Evolutionary conservation across 2,888 invertebrate genomes (phyloP).

Genomic region (Galerucella nymphaeae): DNA sequence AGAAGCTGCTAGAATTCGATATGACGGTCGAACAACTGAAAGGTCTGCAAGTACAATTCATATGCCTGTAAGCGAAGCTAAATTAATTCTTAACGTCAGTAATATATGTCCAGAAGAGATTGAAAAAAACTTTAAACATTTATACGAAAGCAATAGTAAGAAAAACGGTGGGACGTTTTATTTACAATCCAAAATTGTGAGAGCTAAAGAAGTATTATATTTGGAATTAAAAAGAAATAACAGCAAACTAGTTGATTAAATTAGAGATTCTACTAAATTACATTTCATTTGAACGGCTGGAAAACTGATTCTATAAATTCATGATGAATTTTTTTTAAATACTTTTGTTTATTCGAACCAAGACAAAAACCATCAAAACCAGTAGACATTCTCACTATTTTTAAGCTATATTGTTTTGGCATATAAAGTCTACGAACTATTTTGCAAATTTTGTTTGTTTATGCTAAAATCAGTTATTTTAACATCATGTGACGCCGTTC

Average conservation of each 20-base stretch:
- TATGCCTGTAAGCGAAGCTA: conserved; percentile 75
- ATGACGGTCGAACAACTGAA: conserved; percentile 33
- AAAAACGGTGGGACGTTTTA: conserved; percentile 94
- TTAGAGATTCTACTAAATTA: background rate
- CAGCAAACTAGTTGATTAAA: background rate
- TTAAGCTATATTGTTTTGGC: too few species aligned
- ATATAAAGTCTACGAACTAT: too few species aligned
- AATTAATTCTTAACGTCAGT: conserved; percentile 88
- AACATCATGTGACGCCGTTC: too few species aligned
- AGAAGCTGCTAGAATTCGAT: conserved; percentile 73
- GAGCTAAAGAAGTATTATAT: conserved; percentile 86
- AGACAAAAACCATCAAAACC: too few species aligned
- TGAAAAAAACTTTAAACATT: conserved; percentile 81
- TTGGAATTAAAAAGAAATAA: conserved; percentile 69
- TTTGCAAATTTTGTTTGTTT: too few species aligned
- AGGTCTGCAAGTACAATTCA: conserved; percentile 5
- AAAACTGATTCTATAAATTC: too few species aligned
- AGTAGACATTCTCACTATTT: too few species aligned
- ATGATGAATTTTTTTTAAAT: too few species aligned
- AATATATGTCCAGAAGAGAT: conserved; percentile 75
- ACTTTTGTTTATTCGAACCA: too few species aligned
- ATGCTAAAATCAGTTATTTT: too few species aligned
- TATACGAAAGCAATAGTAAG: conserved; percentile 90
- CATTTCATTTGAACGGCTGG: background rate
- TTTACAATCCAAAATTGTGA: conserved; percentile 92